phyloP scores from a whole-genome alignment of 2,113 vertebrate genomes.

The Hipposideros armiger region DNA sequence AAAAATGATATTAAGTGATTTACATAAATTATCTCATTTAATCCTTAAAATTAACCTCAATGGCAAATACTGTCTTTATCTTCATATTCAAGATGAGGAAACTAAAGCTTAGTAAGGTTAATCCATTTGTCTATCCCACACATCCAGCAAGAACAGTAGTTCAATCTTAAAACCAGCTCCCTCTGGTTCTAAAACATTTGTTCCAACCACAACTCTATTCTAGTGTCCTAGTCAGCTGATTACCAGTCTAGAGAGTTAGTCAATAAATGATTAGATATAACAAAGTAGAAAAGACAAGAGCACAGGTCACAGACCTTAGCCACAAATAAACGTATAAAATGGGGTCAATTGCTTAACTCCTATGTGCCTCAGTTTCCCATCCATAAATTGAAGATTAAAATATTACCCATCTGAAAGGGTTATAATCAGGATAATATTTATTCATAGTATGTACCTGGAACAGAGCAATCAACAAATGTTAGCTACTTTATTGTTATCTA shows the following conservation, averaged over 20 bases:
- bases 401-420: neutral
- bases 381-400: neutral
- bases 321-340: neutral
- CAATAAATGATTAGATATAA: neutral
- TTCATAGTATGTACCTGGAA: neutral
- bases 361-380: neutral
- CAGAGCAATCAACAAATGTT: neutral
- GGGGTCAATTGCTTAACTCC: neutral
- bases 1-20: neutral
- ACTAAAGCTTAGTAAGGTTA: neutral
- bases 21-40: neutral
- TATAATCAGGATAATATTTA: neutral
- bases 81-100: neutral
- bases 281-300: neutral
- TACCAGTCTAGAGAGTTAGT: neutral
- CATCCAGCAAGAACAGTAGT: neutral
- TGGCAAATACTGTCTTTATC: neutral
- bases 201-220: neutral
- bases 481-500: conserved; percentile 6
- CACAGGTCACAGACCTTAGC: neutral
- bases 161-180: neutral
- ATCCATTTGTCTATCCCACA: neutral
- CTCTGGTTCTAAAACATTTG: neutral
- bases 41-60: neutral
- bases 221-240: neutral